Evolutionary conservation across 2,113 vertebrate species (phyloP).

Genomic region (Cardinalis cardinalis): DNA sequence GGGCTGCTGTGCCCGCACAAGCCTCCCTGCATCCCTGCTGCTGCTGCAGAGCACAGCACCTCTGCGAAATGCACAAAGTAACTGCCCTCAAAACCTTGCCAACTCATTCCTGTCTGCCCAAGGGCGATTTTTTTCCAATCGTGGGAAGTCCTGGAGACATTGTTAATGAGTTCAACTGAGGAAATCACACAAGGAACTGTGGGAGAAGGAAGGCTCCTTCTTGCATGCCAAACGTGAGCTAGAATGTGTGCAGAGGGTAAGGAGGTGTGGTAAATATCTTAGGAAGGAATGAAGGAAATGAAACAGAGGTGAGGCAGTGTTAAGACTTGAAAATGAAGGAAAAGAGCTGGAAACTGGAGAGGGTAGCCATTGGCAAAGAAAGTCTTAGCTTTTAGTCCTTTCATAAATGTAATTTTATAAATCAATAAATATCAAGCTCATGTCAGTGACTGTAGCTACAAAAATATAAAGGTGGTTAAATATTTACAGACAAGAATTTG

Average conservation of each 20-base stretch:
- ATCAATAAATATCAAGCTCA: not conserved
- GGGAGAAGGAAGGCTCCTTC: not conserved
- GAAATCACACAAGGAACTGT: not conserved
- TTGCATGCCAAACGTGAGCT: fast-evolving
- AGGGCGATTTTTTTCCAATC: not conserved
- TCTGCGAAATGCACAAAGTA: not conserved
- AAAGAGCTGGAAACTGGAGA: not conserved
- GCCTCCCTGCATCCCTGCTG: not conserved
- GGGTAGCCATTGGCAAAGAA: not conserved
- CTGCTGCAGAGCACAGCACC: not conserved
- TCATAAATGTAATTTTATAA: not conserved
- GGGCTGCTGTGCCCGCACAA: fast-evolving
- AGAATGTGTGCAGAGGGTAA: not conserved
- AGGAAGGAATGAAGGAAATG: not conserved
- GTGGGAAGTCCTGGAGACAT: not conserved
- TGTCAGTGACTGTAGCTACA: not conserved
- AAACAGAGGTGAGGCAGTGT: not conserved
- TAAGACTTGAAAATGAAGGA: not conserved
- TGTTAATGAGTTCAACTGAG: slow-evolving; percentile 27
- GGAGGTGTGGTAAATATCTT: not conserved
- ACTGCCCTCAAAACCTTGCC: slow-evolving; percentile 44
- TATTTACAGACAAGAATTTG: not conserved
- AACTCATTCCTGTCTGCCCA: not conserved
- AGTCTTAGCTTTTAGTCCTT: not conserved
- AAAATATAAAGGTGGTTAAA: not conserved